A percentile compares a stretch with the other conserved stretches of the same genome.
phyloP scores from a whole-genome alignment of 2,113 vertebrate species.

The Gallinago media region DNA sequence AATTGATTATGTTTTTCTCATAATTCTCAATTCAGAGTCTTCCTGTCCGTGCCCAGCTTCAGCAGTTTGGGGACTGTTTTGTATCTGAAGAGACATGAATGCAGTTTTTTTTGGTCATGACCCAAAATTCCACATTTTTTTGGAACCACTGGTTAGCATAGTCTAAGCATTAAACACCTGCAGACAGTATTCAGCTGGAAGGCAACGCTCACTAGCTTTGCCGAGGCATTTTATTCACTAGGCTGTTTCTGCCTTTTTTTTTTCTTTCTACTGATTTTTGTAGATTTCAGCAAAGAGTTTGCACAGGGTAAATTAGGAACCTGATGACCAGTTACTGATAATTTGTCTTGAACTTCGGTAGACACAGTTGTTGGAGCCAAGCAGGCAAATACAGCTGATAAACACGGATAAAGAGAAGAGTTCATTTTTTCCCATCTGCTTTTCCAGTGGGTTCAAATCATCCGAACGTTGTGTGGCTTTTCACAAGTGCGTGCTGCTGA shows the following conservation, averaged over 20 bases:
- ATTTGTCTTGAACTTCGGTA: not conserved
- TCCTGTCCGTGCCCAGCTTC: not conserved
- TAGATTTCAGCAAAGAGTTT: not conserved
- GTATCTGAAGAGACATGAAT: not conserved
- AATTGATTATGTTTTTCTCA: not conserved
- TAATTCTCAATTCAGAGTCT: not conserved
- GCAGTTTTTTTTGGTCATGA: not conserved
- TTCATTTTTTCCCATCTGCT: not conserved
- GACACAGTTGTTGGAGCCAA: not conserved
- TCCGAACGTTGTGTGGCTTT: not conserved
- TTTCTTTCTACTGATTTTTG: not conserved
- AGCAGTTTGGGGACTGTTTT: not conserved
- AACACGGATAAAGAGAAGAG: not conserved
- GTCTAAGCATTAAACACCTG: not conserved
- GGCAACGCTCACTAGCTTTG: not conserved
- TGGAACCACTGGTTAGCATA: not conserved
- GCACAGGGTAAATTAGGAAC: not conserved
- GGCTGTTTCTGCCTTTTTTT: not conserved
- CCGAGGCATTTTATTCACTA: not conserved
- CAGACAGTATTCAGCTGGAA: not conserved
- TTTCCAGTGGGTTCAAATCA: not conserved
- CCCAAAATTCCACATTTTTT: not conserved
- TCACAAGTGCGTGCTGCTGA: not conserved
- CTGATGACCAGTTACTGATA: not conserved
- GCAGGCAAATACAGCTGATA: not conserved